Base-by-base conservation (phyloP, 2,797 vertebrate genomes). In the Chaunax sp. region DNA sequence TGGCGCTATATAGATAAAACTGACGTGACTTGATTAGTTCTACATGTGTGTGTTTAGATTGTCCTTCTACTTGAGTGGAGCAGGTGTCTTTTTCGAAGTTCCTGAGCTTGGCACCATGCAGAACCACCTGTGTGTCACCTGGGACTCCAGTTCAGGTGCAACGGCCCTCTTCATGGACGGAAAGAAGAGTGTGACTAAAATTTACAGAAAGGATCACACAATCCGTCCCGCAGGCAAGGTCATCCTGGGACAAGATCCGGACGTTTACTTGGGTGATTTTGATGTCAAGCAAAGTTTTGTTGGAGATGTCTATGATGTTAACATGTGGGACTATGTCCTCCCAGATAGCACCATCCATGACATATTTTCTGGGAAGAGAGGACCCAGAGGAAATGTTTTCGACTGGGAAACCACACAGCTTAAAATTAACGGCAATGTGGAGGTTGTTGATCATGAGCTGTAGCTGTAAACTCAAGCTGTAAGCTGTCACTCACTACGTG, bases 211-310 rank as follows among this genome's bases (percentile, higher is more conserved):
- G 35, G 78, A 61, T 4, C 90, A 86, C 71, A 13, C 0, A 0
- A 16, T 91, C 13, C 45, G 1, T 0, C 0, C 10, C 0, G 35
- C 71, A 0, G 82, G 59, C 0, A 70, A n/a, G 14, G 77, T 92
- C 2, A 0, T 92, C 43, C 47, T 93, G 1, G 89, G 90, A 1
- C 90, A 94, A 66, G 82, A 94, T 0, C 81, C 81, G 1, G 85
- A 92, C 18, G 1, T 0, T 0, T 89, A 15, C 0, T 0, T 82
- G 15, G 83, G 79, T 0, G 0, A 0, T 0, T 93, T 90, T 3
- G 58, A 92, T 0, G 0, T 0, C 30, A 28, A 10, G 0, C 77
- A 85, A 59, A 83, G 77, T 72, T 89, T 92, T 1, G 7, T 86
- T 10, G 92, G 91, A 1, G 91, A 92, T 51, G 92, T 93, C 14